A percentile compares a stretch with the other conserved stretches of the same genome.
phyloP scores from a whole-genome alignment of 2,113 vertebrate species.

The Calonectris borealis region DNA sequence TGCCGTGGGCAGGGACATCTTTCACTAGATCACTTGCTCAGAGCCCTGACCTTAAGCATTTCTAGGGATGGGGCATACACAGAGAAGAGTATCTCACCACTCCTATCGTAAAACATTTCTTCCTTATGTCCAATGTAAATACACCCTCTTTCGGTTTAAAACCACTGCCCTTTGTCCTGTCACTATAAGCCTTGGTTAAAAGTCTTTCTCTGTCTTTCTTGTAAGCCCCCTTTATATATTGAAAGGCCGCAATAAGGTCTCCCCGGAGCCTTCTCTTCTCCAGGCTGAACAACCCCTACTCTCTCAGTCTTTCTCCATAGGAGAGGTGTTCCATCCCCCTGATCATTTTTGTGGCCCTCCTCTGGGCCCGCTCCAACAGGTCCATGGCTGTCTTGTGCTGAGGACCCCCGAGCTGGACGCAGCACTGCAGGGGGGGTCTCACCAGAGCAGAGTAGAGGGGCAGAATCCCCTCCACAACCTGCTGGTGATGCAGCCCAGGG shows the following conservation, averaged over 20 bases:
- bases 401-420: accelerated
- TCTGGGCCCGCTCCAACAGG: not conserved
- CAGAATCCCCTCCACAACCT: not conserved
- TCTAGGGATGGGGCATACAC: not conserved
- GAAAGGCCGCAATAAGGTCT: not conserved
- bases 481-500: not conserved
- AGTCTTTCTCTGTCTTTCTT: not conserved
- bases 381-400: not conserved
- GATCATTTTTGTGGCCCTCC: not conserved
- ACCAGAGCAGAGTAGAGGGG: not conserved
- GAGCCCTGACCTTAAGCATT: no score
- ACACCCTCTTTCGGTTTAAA: not conserved
- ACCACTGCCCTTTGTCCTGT: not conserved
- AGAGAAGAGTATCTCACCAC: not conserved
- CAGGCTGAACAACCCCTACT: not conserved
- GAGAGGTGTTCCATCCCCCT: not conserved
- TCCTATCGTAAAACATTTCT: accelerated
- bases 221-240: not conserved
- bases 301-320: not conserved
- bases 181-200: not conserved
- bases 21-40: not conserved
- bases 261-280: not conserved
- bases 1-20: not conserved
- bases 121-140: not conserved
- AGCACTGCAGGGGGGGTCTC: not conserved